Percentiles rank a stretch among this genome's conserved stretches.
Conservation (phyloP, 2,888 invertebrate genomes). For the Parnassius apollo region DNA sequence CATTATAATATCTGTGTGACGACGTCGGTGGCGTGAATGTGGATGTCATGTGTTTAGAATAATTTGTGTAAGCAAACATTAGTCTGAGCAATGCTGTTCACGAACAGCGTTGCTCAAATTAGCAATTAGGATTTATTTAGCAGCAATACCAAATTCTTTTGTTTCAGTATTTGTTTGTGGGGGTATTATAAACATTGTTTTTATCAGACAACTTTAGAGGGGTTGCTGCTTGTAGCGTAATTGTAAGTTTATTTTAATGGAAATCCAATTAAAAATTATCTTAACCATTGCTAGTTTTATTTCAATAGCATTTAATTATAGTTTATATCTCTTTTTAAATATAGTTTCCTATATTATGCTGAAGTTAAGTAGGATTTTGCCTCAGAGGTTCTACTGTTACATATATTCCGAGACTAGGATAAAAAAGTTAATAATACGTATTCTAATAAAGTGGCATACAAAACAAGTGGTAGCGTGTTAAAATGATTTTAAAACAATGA, state of each 20-base stretch:
- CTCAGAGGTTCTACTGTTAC: too few relatives aligned
- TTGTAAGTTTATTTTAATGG: conserved; percentile 54
- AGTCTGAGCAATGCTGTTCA: conserved; percentile 12
- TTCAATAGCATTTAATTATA: conserved; percentile 14
- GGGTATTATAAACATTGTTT: conserved; percentile 34
- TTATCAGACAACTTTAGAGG: conserved; percentile 32
- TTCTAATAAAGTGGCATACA: too few relatives aligned
- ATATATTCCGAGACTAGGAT: too few relatives aligned
- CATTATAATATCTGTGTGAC: not conserved
- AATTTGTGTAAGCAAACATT: conserved; percentile 17
- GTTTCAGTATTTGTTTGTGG: conserved; percentile 43
- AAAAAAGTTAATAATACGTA: too few relatives aligned
- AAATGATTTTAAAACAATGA: too few relatives aligned
- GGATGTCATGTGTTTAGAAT: conserved; percentile 18
- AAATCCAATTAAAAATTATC: conserved; percentile 46
- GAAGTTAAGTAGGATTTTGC: too few relatives aligned
- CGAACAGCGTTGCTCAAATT: conserved; percentile 7
- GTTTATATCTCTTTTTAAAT: too few relatives aligned
- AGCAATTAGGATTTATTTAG: conserved; percentile 19
- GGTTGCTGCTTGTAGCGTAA: conserved; percentile 45
- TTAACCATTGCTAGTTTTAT: conserved; percentile 39
- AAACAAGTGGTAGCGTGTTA: too few relatives aligned
- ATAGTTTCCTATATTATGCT: too few relatives aligned
- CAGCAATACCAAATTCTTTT: conserved; percentile 14
- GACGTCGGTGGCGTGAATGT: conserved; percentile 13